These are phyloP conservation scores for Scaptomyza graminum DNA, from an alignment of 1,140 invertebrate genomes.

Conservation along the genomic window DNA sequence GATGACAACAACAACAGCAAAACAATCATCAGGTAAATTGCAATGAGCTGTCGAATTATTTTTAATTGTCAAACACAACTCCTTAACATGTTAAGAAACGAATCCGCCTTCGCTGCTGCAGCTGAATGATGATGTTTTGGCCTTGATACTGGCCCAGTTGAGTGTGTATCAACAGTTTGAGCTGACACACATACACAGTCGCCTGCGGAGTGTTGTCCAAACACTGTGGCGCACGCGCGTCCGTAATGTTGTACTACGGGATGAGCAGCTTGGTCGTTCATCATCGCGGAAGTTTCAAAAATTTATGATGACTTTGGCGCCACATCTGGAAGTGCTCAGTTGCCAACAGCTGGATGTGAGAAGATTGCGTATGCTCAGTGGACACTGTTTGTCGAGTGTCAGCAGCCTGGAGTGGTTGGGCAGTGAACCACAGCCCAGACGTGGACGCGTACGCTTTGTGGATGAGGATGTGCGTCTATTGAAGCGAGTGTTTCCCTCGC, in stretches of 20 bases:
- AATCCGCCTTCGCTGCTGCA: conserved; percentile 47
- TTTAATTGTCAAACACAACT: too few relatives aligned
- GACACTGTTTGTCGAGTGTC: conserved; percentile 26
- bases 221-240: conserved; percentile 66
- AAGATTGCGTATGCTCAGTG: conserved; percentile 51
- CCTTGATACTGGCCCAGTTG: conserved; percentile 59
- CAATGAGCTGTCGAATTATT: not conserved
- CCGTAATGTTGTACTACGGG: conserved; percentile 51
- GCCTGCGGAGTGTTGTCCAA: conserved; percentile 58
- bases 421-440: conserved; percentile 11
- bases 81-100: conserved; percentile 8
- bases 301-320: conserved; percentile 52
- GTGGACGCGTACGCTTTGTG: conserved; percentile 51
- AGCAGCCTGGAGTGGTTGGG: conserved; percentile 58
- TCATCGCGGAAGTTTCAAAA: conserved; percentile 45
- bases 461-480: conserved; percentile 70
- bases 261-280: conserved; percentile 40
- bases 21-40: conserved; percentile 44
- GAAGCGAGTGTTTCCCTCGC: conserved; percentile 53
- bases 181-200: conserved; percentile 56
- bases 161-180: conserved; percentile 67
- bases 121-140: conserved; percentile 72
- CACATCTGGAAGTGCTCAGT: conserved; percentile 53
- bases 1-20: conserved; percentile 50
- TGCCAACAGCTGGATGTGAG: conserved; percentile 59